Conservation (phyloP, 2,113 vertebrate species). For the Stercorarius parasiticus region DNA sequence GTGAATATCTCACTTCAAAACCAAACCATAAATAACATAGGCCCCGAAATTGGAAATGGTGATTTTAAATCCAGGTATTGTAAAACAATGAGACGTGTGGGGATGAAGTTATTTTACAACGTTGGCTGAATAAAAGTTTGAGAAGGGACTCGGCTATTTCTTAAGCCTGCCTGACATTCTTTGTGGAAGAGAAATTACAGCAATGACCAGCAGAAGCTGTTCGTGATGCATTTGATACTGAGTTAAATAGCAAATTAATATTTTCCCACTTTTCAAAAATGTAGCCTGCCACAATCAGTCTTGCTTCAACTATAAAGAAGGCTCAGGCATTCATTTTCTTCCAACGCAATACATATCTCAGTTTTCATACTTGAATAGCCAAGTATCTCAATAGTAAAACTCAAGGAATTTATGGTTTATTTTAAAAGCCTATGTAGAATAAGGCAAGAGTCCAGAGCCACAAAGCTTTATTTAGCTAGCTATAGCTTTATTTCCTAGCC, state of each 20-base stretch:
- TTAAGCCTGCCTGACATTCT: neutral
- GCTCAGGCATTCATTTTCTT: neutral
- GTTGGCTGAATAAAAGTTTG: neutral
- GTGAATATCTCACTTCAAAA: neutral
- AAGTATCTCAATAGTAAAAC: constrained; percentile 40
- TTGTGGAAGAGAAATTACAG: neutral
- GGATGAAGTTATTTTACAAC: neutral
- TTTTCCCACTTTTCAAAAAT: neutral
- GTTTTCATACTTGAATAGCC: constrained; percentile 7
- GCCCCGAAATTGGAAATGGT: rapidly evolving
- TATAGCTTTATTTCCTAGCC: constrained; percentile 38
- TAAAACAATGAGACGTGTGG: rapidly evolving
- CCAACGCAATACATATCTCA: neutral
- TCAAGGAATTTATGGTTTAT: constrained; percentile 40
- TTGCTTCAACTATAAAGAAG: neutral
- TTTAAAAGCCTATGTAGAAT: constrained; percentile 25
- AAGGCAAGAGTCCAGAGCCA: constrained; percentile 2
- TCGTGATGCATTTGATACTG: neutral
- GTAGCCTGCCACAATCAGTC: neutral
- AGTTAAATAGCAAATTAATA: neutral
- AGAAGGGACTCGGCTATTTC: neutral
- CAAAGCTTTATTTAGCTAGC: constrained; percentile 24
- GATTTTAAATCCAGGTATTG: neutral
- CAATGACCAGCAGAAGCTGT: neutral
- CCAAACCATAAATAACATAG: neutral